Base-by-base conservation (phyloP, 2,797 vertebrate species). In the Centropyge bicolor region DNA sequence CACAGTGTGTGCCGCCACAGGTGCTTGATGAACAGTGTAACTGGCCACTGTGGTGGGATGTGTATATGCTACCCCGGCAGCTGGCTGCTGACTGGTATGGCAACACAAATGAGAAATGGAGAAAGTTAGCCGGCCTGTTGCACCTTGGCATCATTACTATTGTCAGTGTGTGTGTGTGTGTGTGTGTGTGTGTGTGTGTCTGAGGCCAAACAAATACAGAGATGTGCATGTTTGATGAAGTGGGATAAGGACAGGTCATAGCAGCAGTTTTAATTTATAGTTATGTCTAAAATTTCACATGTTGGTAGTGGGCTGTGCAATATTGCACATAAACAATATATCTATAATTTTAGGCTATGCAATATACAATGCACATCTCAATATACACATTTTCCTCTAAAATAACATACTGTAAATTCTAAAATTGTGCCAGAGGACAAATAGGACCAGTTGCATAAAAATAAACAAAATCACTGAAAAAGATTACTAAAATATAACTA, bases 21-120 rank as follows among this genome's bases (percentile, higher is more conserved):
- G 98, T 0, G 98, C 97, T 88, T 99, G 98, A 86, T 99, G 98
- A 38, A 99, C 98, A 1, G 98, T 99, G 93, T 99, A 99, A 93
- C 98, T 99, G 92, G 98, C 98, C 93, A 99, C 98, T 54, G 98
- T 99, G 74, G 98, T 98, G 74, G 98, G 98, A 92, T 99, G 98
- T 55, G 98, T 99, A 93, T 99, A 99, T 27, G 97, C 97, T 89
- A 99, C 97, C 93, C 98, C 98, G 51, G 96, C 97, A 72, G 96
- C 88, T 79, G 97, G 98, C 96, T 99, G 98, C 94, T 99, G 98
- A 95, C 98, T 99, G 78, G 1, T 69, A 61, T 76, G 12, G 83
- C 19, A 52, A 76, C 48, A 91, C 80, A 75, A 68, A 80, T 62
- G 22, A 78, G 57, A 54, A 59, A 49, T 1, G 51, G 40, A 22